Conservation (phyloP, 2,888 invertebrate species). For the Lithosia quadra region DNA sequence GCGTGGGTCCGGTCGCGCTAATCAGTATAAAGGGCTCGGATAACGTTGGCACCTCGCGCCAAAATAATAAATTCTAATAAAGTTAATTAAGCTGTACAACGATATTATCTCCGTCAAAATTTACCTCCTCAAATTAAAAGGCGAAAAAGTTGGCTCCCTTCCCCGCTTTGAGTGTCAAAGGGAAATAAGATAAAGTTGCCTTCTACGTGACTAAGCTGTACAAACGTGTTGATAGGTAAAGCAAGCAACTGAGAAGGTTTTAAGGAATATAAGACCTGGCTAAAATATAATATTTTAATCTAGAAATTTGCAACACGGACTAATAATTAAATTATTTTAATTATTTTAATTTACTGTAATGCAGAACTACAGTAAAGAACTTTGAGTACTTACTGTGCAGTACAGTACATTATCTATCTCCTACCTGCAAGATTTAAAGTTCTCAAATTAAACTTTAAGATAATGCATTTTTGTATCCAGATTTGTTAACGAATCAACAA, state of each 20-base stretch:
- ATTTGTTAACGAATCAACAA: too few relatives aligned
- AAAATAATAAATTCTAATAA: slow-evolving; percentile 82
- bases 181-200: slow-evolving; percentile 67
- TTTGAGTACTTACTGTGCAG: too few relatives aligned
- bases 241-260: slow-evolving; percentile 23
- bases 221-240: slow-evolving; percentile 39
- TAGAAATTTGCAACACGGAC: neutral
- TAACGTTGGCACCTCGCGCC: slow-evolving; percentile 67
- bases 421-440: too few relatives aligned
- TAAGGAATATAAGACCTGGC: slow-evolving; percentile 9
- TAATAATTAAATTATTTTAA: neutral
- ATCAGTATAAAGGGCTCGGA: slow-evolving; percentile 40
- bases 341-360: neutral
- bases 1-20: slow-evolving; percentile 32
- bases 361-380: too few relatives aligned
- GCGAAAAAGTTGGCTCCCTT: slow-evolving; percentile 61
- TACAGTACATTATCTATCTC: too few relatives aligned
- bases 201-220: slow-evolving; percentile 70
- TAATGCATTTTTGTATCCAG: too few relatives aligned
- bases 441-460: too few relatives aligned
- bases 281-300: neutral
- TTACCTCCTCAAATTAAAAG: slow-evolving; percentile 75
- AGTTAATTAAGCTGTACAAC: slow-evolving; percentile 81
- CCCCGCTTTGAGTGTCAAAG: slow-evolving; percentile 63
- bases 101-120: slow-evolving; percentile 80